Base-by-base conservation (phyloP, 2,113 vertebrate species). In the Syngnathoides biaculeatus region DNA sequence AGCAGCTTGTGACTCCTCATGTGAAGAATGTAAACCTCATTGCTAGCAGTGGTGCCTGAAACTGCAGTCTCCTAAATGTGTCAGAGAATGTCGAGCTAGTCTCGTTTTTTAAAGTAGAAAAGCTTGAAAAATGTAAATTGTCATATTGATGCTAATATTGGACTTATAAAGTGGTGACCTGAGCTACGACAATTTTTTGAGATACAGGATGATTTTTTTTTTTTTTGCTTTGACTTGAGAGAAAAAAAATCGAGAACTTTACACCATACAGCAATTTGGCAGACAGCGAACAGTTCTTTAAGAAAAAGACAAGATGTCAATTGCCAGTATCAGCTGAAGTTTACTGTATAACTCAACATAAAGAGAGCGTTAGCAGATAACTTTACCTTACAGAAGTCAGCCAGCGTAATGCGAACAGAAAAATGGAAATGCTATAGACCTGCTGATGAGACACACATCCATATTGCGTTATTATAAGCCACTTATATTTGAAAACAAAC, bases 1-100 rank as follows among this genome's bases (percentile, higher is more conserved):
- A 83, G 79, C 30, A 84, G 81, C 85, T 85, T 86, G 80, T 86
- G 87, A 86, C 84, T 78, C 71, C 85, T 84, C 83, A 83, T 86
- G 85, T 79, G 86, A 87, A 81, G 82, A 88, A 79, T 76, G 69
- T 79, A 77, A 75, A 77, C 69, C 74, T 59, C 67, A 68, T 72
- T 74, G 74, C 84, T 64, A 67, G 66, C 78, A 83, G 79, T 56
- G 14, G 55, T 78, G 79, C 76, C 77, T 82, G 71, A 71, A 83
- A 75, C 68, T 74, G 74, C 65, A 52, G 73, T 72, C 64, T 5
- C 57, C 30, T 59, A 14, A 39, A 22, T 22, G 10, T 24, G 59
- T 40, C 35, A 60, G 35, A 40, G 35, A n/a, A 40, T 14, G 58
- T 40, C 35, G 38, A 40, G 30, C 30, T 20, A 2, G 58, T 13